These are phyloP conservation scores for Cryptoprocta ferox DNA, from an alignment of 2,797 vertebrate species.

Conservation along the genomic window DNA sequence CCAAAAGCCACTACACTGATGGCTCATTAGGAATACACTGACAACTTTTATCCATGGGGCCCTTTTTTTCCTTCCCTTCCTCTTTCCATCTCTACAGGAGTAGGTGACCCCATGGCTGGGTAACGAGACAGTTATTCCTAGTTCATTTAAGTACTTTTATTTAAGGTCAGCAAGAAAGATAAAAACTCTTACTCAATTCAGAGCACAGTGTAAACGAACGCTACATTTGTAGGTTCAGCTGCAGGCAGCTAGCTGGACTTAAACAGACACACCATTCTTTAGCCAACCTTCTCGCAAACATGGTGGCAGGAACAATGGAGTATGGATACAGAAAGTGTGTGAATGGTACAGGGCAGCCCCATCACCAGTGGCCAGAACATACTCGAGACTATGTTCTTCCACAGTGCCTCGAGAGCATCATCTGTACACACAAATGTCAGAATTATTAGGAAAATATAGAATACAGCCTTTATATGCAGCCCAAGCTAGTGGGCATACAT, in stretches of 20 bases:
- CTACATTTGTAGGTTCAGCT: slow-evolving; percentile 15
- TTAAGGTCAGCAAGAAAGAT: slow-evolving; percentile 39
- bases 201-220: background rate
- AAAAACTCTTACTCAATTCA: background rate
- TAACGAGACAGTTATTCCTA: background rate
- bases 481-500: background rate
- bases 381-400: background rate
- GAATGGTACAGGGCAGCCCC: slow-evolving; percentile 65
- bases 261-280: slow-evolving; percentile 69
- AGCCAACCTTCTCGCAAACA: background rate
- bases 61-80: background rate
- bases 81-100: background rate
- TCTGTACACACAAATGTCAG: slow-evolving; percentile 2
- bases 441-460: slow-evolving; percentile 60
- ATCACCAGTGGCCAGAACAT: slow-evolving; percentile 35
- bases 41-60: background rate
- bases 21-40: background rate
- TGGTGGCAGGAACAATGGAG: slow-evolving; percentile 14
- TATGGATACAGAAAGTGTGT: background rate
- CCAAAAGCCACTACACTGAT: background rate
- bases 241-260: background rate
- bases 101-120: background rate
- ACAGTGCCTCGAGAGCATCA: background rate
- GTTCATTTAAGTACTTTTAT: background rate
- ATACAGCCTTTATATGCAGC: slow-evolving; percentile 46